A percentile compares a stretch with the other conserved stretches of the same genome.
phyloP scores from a whole-genome alignment of 2,888 invertebrate species.

The Vannuccia rotundouncinata region DNA sequence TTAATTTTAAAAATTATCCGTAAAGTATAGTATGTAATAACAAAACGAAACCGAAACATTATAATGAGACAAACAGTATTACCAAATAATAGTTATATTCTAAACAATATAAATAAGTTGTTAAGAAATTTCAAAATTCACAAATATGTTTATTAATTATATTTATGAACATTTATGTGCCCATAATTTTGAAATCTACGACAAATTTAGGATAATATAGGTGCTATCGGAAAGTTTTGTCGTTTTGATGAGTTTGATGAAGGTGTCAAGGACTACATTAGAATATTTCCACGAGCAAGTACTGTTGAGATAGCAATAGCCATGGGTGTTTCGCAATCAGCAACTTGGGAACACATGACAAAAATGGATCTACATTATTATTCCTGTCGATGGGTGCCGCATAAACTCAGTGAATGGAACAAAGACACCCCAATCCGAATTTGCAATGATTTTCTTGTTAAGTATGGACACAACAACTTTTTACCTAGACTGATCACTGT shows the following conservation, averaged over 20 bases:
- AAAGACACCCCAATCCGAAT: neutral
- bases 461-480: slow-evolving; percentile 8
- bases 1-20: no score
- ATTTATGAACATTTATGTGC: no score
- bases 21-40: no score
- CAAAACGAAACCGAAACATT: no score
- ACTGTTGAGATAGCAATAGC: slow-evolving; percentile 13
- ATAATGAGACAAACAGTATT: neutral
- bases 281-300: slow-evolving; percentile 25
- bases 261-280: neutral
- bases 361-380: slow-evolving; percentile 6
- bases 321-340: slow-evolving; percentile 16
- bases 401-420: neutral
- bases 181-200: no score
- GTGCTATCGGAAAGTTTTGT: no score
- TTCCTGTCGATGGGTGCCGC: no score
- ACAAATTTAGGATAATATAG: no score
- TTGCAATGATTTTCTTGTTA: neutral
- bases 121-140: no score
- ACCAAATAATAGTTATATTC: slow-evolving; percentile 37
- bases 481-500: slow-evolving; percentile 23
- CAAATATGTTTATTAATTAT: no score
- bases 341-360: slow-evolving; percentile 21
- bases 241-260: slow-evolving; percentile 38
- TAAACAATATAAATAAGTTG: no score